Evolutionary conservation across 2,113 vertebrate species (phyloP).

Genomic region (Entelurus aequoreus): DNA sequence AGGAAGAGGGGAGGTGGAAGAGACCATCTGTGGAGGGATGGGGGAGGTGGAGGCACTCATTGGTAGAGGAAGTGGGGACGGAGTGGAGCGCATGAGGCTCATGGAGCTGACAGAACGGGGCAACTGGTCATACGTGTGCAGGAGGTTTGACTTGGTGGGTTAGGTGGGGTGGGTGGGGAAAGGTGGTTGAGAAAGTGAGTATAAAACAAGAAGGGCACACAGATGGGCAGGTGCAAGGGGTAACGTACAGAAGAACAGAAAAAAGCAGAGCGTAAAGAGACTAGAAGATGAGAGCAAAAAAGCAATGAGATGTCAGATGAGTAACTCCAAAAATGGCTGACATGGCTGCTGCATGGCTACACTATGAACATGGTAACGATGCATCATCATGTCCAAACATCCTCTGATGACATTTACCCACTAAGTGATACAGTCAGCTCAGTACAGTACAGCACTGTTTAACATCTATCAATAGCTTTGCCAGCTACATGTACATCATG

Average conservation of each 20-base stretch:
- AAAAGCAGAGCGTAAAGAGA: slow-evolving; percentile 29
- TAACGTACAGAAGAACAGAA: slow-evolving; percentile 15
- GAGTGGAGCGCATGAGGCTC: slow-evolving; percentile 67
- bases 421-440: not conserved
- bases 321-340: slow-evolving; percentile 30
- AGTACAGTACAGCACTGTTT: not conserved
- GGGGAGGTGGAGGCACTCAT: slow-evolving; percentile 70
- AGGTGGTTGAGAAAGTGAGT: slow-evolving; percentile 13
- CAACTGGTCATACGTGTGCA: slow-evolving; percentile 60
- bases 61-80: slow-evolving; percentile 60
- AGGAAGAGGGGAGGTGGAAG: slow-evolving; percentile 69
- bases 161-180: slow-evolving; percentile 1
- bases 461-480: not conserved
- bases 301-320: slow-evolving; percentile 61
- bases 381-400: slow-evolving; percentile 1
- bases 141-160: slow-evolving; percentile 52
- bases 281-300: slow-evolving; percentile 46
- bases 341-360: slow-evolving; percentile 28
- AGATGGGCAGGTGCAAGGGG: slow-evolving; percentile 26
- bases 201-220: slow-evolving; percentile 17
- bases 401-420: not conserved
- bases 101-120: slow-evolving; percentile 67
- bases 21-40: slow-evolving; percentile 69
- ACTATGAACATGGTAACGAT: slow-evolving; percentile 8
- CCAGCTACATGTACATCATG: not conserved